Conservation (phyloP, 1,140 invertebrate genomes). For the Drosophila santomea region DNA sequence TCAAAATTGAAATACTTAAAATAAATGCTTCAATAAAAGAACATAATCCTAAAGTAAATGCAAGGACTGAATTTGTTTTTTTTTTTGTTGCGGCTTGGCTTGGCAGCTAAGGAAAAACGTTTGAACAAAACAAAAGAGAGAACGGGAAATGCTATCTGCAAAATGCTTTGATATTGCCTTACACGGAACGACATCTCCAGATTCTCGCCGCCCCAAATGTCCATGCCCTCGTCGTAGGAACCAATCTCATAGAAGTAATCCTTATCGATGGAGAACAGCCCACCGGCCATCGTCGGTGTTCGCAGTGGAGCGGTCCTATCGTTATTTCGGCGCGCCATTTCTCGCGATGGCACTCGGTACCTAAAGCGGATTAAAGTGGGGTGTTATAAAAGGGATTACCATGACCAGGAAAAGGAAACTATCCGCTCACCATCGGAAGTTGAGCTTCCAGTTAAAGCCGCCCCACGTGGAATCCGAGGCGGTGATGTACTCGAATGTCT, state of each 20-base stretch:
- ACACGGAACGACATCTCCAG: conserved; percentile 99
- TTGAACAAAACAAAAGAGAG: conserved; percentile 47
- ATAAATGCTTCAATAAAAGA: conserved; percentile 26
- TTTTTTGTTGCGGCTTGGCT: conserved; percentile 61
- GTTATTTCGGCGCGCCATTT: conserved; percentile 94
- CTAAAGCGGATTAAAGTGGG: conserved; percentile 85
- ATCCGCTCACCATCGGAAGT: conserved; percentile 94
- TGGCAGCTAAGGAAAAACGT: conserved; percentile 47
- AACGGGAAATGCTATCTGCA: conserved; percentile 21
- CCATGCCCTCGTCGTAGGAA: conserved; percentile 99
- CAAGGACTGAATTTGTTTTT: conserved; percentile 52
- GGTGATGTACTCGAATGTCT: conserved; percentile 97
- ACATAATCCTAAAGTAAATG: conserved; percentile 13
- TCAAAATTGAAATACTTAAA: conserved; percentile 29
- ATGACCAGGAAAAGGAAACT: not conserved
- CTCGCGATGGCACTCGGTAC: conserved; percentile 97
- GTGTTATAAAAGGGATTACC: not conserved
- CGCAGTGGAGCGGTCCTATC: conserved; percentile 95
- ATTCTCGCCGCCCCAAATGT: conserved; percentile 99
- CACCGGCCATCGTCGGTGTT: conserved; percentile 99
- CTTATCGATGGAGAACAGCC: conserved; percentile 97
- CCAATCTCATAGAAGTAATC: conserved; percentile 99
- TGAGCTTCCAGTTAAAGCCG: conserved; percentile 99
- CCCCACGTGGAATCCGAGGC: conserved; percentile 98
- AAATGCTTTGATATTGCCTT: conserved; percentile 84